These are phyloP conservation scores for Camptogramma bilineatum DNA, from an alignment of 2,888 invertebrate genomes.

Conservation along the genomic window DNA sequence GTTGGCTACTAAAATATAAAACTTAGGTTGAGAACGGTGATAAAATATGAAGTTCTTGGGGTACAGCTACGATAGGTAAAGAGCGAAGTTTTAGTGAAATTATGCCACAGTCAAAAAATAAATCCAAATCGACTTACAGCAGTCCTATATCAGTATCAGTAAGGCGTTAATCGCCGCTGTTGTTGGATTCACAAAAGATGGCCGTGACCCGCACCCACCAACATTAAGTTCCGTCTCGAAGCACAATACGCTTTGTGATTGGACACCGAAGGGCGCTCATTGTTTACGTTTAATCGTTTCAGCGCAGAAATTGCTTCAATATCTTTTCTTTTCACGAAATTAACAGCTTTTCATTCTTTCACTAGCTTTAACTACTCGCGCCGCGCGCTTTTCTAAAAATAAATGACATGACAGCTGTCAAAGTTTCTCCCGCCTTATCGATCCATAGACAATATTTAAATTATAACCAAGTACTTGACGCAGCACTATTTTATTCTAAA, in stretches of 20 bases:
- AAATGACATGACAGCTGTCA: constrained; percentile 32
- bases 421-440: constrained; percentile 35
- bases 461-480: constrained; percentile 24
- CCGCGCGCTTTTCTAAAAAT: not conserved
- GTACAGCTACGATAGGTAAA: not conserved
- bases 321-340: constrained; percentile 29
- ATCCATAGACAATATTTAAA: constrained; percentile 20
- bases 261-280: constrained; percentile 38
- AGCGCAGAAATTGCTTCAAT: constrained; percentile 35
- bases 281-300: constrained; percentile 43
- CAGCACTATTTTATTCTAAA: not conserved
- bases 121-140: constrained; percentile 5
- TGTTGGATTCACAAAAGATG: constrained; percentile 38
- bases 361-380: not conserved
- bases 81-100: not conserved
- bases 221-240: constrained; percentile 41
- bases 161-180: constrained; percentile 24
- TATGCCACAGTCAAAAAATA: not conserved
- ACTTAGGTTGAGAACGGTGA: not conserved
- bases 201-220: constrained; percentile 43
- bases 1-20: no score
- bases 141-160: constrained; percentile 19
- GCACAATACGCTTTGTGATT: constrained; percentile 45
- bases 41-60: not conserved
- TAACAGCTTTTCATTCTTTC: constrained; percentile 21